These are phyloP conservation scores for Metacarcinus magister DNA, from an alignment of 2,888 invertebrate species.

Conservation along the genomic window DNA sequence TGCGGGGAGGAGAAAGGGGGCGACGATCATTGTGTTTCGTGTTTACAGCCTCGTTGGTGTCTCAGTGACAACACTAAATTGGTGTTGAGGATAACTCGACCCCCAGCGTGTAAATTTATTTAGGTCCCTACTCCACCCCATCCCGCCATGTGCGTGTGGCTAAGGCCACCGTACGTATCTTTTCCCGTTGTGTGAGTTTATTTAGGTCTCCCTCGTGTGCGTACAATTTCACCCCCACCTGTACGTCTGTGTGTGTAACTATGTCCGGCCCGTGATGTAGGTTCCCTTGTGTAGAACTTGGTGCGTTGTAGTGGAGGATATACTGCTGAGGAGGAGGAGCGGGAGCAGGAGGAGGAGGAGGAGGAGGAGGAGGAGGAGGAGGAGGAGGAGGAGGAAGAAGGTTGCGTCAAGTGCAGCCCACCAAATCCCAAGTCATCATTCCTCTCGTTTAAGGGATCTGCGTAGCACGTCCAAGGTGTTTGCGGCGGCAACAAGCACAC, in stretches of 20 bases:
- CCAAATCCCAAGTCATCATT: background rate
- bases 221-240: background rate
- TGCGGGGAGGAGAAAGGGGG: background rate
- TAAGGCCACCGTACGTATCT: background rate
- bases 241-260: no score
- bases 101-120: background rate
- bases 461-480: background rate
- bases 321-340: background rate
- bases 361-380: background rate
- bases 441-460: background rate
- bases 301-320: background rate
- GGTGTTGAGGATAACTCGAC: background rate
- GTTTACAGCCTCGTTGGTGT: conserved; percentile 26
- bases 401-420: background rate
- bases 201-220: background rate
- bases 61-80: background rate
- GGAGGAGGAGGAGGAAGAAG: background rate
- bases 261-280: background rate
- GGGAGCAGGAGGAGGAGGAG: background rate
- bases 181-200: background rate
- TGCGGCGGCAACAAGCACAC: background rate
- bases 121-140: background rate
- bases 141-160: background rate
- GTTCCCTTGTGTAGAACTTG: background rate
- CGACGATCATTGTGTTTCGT: background rate